A percentile compares a stretch with the other conserved stretches of the same genome.
These are phyloP conservation scores for Aurelia sp. DNA, from an alignment of 30 jellyfish, hydroid and myxozoan genomes.

Conservation along the genomic window DNA sequence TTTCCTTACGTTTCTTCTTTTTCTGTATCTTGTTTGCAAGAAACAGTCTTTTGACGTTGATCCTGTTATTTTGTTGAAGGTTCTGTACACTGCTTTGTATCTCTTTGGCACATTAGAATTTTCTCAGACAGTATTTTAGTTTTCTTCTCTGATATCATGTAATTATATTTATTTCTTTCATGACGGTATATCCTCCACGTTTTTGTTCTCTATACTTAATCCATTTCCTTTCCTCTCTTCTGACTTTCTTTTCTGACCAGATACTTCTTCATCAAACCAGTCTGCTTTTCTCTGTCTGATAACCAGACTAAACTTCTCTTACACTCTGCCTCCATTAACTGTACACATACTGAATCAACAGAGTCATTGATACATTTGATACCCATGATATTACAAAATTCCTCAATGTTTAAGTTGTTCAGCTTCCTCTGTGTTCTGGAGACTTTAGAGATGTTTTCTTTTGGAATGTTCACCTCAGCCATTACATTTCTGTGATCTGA, in stretches of 20 bases:
- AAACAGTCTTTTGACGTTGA: constrained; percentile 27
- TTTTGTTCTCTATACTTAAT: constrained; percentile 16
- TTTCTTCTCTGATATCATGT: constrained; percentile 1
- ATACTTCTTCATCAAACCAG: constrained; percentile 40
- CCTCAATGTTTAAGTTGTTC: constrained; percentile 40
- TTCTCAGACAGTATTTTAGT: constrained; percentile 50
- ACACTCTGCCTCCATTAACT: constrained; percentile 41
- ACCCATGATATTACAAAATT: constrained; percentile 6
- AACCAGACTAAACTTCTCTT: constrained; percentile 41
- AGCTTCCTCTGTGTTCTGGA: constrained; percentile 39
- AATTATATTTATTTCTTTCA: constrained; percentile 37
- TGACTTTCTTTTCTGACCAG: constrained; percentile 56
- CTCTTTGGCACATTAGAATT: constrained; percentile 45
- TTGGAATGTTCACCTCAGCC: constrained; percentile 3
- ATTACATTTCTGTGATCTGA: not conserved
- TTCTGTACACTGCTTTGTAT: constrained; percentile 48
- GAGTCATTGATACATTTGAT: constrained; percentile 25
- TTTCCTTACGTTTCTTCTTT: constrained; percentile 39
- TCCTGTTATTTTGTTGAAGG: constrained; percentile 49
- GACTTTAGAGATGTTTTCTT: constrained; percentile 12
- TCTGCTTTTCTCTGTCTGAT: constrained; percentile 42
- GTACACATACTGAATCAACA: constrained; percentile 42
- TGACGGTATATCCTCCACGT: not conserved
- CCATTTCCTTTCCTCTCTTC: constrained; percentile 52
- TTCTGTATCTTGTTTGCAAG: constrained; percentile 42